phyloP scores from a whole-genome alignment of 37 sponge, comb jelly and placozoan genomes.

The Eunapius fragilis region DNA sequence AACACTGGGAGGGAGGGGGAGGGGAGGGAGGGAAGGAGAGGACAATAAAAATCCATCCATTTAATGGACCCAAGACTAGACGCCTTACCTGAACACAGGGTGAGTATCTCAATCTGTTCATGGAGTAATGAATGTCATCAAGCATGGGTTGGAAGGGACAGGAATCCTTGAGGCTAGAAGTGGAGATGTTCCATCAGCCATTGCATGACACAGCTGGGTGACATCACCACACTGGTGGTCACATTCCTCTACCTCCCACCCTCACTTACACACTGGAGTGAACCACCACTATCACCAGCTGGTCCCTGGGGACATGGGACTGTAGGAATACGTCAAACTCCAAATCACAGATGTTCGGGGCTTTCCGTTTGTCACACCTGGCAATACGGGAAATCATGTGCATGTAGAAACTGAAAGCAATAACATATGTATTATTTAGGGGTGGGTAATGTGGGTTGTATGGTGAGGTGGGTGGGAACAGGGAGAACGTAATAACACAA shows the following conservation, averaged over 20 bases:
- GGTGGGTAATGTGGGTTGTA: background rate
- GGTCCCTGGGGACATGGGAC: slow-evolving; percentile 70
- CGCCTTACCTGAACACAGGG: slow-evolving; percentile 66
- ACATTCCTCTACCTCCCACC: background rate
- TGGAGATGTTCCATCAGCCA: background rate
- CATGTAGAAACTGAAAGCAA: background rate
- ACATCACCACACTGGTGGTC: background rate
- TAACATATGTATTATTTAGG: background rate
- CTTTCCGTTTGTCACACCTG: slow-evolving; percentile 78
- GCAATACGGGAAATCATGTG: background rate
- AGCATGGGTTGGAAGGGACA: slow-evolving; percentile 78
- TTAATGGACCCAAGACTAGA: too few relatives aligned
- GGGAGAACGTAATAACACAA: too few relatives aligned
- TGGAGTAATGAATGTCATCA: slow-evolving; percentile 59
- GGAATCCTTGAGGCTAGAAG: slow-evolving; percentile 36
- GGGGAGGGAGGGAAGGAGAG: background rate
- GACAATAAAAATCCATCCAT: background rate
- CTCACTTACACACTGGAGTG: slow-evolving; percentile 50
- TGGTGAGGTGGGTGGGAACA: background rate
- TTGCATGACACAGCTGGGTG: too few relatives aligned
- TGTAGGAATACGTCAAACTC: slow-evolving; percentile 85
- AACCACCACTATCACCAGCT: slow-evolving; percentile 77
- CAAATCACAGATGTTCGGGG: slow-evolving; percentile 74
- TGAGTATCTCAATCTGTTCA: slow-evolving; percentile 65
- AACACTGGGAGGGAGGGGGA: slow-evolving; percentile 17